Conservation (phyloP, 2,888 invertebrate species). For the Clivina fossor region DNA sequence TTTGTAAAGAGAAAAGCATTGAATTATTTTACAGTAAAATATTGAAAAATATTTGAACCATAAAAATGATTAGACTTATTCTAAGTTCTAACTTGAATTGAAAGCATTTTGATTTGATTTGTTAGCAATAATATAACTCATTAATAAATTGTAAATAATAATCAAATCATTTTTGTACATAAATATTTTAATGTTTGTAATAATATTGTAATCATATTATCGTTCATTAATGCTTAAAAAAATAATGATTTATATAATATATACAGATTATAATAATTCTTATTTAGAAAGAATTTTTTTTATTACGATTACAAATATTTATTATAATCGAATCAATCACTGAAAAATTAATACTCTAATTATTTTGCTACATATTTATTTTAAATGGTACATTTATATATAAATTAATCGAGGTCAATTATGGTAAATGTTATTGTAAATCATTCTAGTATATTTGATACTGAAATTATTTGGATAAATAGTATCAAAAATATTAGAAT, state of each 20-base stretch:
- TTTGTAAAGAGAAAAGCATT: slow-evolving; percentile 16
- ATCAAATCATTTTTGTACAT: slow-evolving; percentile 24
- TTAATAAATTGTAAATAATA: slow-evolving; percentile 21
- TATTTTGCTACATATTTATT: slow-evolving; percentile 32
- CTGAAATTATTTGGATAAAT: background rate
- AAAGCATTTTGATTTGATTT: slow-evolving; percentile 18
- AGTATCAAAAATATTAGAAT: slow-evolving; percentile 16
- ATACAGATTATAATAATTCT: too few species aligned
- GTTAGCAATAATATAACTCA: slow-evolving; percentile 26
- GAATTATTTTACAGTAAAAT: background rate
- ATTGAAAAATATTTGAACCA: background rate
- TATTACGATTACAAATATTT: slow-evolving; percentile 6
- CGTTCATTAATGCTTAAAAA: background rate
- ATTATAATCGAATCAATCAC: slow-evolving; percentile 10
- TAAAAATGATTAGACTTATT: slow-evolving; percentile 16
- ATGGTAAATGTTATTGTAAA: slow-evolving; percentile 28
- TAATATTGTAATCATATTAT: background rate
- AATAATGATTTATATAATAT: too few species aligned
- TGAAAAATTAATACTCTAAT: slow-evolving; percentile 25
- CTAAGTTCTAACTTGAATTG: slow-evolving; percentile 18
- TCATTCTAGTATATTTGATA: slow-evolving; percentile 17
- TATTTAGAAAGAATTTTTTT: background rate
- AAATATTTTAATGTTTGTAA: background rate
- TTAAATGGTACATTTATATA: slow-evolving; percentile 21
- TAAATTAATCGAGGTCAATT: slow-evolving; percentile 28